Conservation (phyloP, 2,113 vertebrate species). For the Crotalus helleri region DNA sequence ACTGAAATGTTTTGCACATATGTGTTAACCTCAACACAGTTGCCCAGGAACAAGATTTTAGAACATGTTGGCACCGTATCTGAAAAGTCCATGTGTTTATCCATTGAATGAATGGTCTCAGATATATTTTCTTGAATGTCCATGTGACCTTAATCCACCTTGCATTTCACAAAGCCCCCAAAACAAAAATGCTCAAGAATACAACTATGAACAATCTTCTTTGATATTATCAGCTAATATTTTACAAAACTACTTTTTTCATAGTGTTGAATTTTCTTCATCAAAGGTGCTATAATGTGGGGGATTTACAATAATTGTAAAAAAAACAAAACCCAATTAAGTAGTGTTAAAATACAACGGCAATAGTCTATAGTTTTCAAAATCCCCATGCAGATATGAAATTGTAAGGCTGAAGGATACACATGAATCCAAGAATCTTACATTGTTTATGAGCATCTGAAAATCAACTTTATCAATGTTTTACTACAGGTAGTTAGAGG, state of each 20-base stretch:
- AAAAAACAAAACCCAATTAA: neutral
- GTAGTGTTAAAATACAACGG: neutral
- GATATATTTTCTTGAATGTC: neutral
- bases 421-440: neutral
- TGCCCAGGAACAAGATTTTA: neutral
- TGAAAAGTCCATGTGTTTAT: neutral
- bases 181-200: neutral
- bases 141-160: neutral
- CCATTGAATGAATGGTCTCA: neutral
- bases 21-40: neutral
- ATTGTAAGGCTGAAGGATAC: neutral
- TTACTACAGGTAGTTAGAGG: neutral
- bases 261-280: neutral
- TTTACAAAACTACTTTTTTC: neutral
- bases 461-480: neutral
- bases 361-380: neutral
- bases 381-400: neutral
- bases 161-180: neutral
- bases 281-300: neutral
- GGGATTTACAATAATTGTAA: neutral
- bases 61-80: neutral
- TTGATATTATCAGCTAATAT: neutral
- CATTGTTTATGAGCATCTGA: neutral
- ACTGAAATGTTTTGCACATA: neutral
- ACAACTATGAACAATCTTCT: neutral